Conservation (phyloP, 2,888 invertebrate genomes). For the Nemapogon koenigi region DNA sequence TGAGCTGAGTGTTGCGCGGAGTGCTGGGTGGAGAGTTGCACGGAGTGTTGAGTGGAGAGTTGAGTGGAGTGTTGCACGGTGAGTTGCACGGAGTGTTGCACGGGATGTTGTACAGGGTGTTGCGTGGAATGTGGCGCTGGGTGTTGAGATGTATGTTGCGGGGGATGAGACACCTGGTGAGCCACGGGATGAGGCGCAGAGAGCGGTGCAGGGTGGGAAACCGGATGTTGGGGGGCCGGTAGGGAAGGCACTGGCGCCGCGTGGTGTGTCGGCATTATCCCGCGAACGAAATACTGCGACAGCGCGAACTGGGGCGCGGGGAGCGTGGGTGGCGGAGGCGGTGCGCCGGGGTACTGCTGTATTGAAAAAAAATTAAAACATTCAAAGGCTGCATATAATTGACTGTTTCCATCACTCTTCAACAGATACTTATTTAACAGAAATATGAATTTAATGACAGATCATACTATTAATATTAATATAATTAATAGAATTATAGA, state of each 20-base stretch:
- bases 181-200: slow-evolving; percentile 27
- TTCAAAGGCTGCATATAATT: too few relatives aligned
- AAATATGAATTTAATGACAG: too few relatives aligned
- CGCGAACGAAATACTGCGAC: slow-evolving; percentile 51
- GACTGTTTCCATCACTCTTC: too few relatives aligned
- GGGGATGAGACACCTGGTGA: slow-evolving; percentile 27
- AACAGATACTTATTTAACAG: too few relatives aligned
- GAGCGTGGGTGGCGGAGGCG: slow-evolving; percentile 42
- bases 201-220: slow-evolving; percentile 26
- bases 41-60: too few relatives aligned
- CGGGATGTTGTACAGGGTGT: slow-evolving; percentile 27
- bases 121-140: slow-evolving; percentile 27
- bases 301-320: slow-evolving; percentile 60
- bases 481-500: too few relatives aligned
- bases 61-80: too few relatives aligned
- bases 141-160: slow-evolving; percentile 26
- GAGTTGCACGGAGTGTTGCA: too few relatives aligned
- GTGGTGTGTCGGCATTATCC: slow-evolving; percentile 31
- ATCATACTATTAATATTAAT: too few relatives aligned
- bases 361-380: too few relatives aligned
- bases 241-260: slow-evolving; percentile 25
- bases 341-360: slow-evolving; percentile 41
- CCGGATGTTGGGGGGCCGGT: slow-evolving; percentile 29
- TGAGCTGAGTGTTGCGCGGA: too few relatives aligned
- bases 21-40: too few relatives aligned